These are phyloP conservation scores for Calephelis perditalis DNA, from an alignment of 2,888 invertebrate species.

Conservation along the genomic window DNA sequence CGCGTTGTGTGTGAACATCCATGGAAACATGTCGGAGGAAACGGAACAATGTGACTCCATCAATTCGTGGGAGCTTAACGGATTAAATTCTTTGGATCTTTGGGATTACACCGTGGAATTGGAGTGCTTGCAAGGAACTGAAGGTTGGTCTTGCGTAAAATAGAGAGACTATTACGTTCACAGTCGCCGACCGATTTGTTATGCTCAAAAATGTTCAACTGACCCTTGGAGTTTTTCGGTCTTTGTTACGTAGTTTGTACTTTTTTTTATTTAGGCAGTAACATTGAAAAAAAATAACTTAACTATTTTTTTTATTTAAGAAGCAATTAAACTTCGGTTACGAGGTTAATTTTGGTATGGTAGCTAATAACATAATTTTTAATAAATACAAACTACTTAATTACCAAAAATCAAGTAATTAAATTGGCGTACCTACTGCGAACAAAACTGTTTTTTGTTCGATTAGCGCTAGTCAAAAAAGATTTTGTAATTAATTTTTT, in stretches of 20 bases:
- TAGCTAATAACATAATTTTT: too few species aligned
- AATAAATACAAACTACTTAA: too few species aligned
- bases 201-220: conserved; percentile 25
- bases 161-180: conserved; percentile 39
- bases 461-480: too few species aligned
- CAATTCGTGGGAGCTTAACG: conserved; percentile 74
- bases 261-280: too few species aligned
- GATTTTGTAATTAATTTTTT: too few species aligned
- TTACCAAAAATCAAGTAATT: too few species aligned
- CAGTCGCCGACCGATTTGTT: conserved; percentile 11
- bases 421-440: too few species aligned
- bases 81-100: conserved; percentile 85
- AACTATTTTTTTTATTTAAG: too few species aligned
- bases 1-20: conserved; percentile 43
- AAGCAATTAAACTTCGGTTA: too few species aligned
- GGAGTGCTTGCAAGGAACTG: conserved; percentile 86
- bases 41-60: conserved; percentile 64
- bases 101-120: conserved; percentile 93
- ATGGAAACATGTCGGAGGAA: conserved; percentile 62
- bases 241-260: conserved; percentile 33
- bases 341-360: too few species aligned
- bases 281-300: too few species aligned
- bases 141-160: conserved; percentile 80
- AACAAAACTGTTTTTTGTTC: too few species aligned
- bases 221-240: conserved; percentile 44